Evolutionary conservation across 2,113 vertebrate genomes (phyloP), one percentile per base, ranked within the genome.

Genomic region (Saccopteryx bilineata): DNA sequence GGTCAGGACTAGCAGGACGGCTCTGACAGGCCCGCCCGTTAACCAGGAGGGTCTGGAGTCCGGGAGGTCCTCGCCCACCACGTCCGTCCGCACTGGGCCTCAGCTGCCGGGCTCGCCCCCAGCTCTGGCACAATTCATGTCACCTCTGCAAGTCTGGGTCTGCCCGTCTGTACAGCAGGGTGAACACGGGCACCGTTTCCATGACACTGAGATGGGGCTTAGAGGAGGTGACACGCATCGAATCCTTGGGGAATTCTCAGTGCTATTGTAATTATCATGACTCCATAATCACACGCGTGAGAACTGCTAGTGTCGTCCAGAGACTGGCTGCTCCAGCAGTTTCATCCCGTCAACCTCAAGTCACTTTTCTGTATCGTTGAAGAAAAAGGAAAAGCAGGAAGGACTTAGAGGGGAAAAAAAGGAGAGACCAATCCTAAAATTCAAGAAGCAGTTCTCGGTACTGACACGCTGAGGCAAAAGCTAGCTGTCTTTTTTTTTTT

Each of bases 191-290:
- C 87, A 26, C 24, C 4, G 1, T 24, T 39, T 66, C 7, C 31
- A 21, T 9, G 56, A 48, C 56, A 26, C 18, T 2, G 5, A 26
- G 23, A 17, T 28, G 28, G 19, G 48, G 13, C 18, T 39, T 4
- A 12, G 7, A 0, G 2, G 66, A 14, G 4, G 14, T 3, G 28
- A 46, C 18, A 13, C 1, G 12, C 18, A 26, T 26, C 39, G 15
- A 2, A 48, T 2, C 10, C 58, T 26, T 39, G 14, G 78, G 19
- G 17, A 46, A 33, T 18, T 74, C 71, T 60, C 78, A 19, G 13
- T 7, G 31, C 54, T 15, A 1, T 6, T 15, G 14, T 1, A 15
- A 63, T 69, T 7, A 33, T 5, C 26, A 21, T 61, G 75, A 60
- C 33, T n/a, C 18, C 60, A 26, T 68, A 46, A 89, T 63, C 28